These are phyloP conservation scores for Biston betularia DNA, from an alignment of 2,888 invertebrate genomes.

Conservation along the genomic window DNA sequence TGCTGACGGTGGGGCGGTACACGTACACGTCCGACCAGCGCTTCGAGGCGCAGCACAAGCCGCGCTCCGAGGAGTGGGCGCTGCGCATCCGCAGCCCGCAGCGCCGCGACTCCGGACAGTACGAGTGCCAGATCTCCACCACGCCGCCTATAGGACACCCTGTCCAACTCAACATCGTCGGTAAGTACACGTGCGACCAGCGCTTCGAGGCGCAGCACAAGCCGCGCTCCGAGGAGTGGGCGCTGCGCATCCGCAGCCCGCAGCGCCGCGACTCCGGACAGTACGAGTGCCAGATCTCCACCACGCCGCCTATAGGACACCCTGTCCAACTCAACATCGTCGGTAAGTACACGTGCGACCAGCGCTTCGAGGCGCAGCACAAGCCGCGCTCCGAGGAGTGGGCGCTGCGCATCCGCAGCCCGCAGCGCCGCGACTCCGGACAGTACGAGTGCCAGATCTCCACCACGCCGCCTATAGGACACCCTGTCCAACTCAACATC, in stretches of 20 bases:
- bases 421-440: slow-evolving; percentile 84
- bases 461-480: slow-evolving; percentile 94
- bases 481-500: slow-evolving; percentile 92
- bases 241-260: slow-evolving; percentile 83
- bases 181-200: slow-evolving; percentile 93
- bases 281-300: slow-evolving; percentile 89
- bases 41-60: slow-evolving; percentile 93
- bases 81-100: slow-evolving; percentile 88
- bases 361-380: slow-evolving; percentile 92
- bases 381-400: slow-evolving; percentile 93
- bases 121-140: slow-evolving; percentile 96
- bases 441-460: slow-evolving; percentile 96
- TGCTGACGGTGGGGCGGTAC: slow-evolving; percentile 95
- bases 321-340: slow-evolving; percentile 93
- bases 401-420: slow-evolving; percentile 86
- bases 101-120: slow-evolving; percentile 94
- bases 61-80: slow-evolving; percentile 95
- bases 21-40: slow-evolving; percentile 94
- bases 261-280: slow-evolving; percentile 92
- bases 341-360: slow-evolving; percentile 89
- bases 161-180: slow-evolving; percentile 93
- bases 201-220: slow-evolving; percentile 86
- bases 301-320: slow-evolving; percentile 95
- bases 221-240: too few species aligned
- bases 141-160: slow-evolving; percentile 95